phyloP scores from a whole-genome alignment of 2,888 invertebrate species.

The Synergus itoensis region DNA sequence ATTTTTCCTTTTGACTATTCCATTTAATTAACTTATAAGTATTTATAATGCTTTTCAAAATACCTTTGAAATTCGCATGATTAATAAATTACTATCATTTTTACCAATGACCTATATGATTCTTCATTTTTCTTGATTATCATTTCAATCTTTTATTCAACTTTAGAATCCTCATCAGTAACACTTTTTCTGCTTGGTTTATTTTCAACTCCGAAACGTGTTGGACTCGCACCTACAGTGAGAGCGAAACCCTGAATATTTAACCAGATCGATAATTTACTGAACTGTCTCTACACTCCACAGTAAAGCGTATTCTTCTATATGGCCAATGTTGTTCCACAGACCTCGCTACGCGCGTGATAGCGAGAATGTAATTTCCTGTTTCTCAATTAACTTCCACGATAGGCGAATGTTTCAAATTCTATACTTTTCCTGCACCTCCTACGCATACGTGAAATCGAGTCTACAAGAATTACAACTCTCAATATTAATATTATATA shows the following conservation, averaged over 20 bases:
- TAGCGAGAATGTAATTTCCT: conserved; percentile 68
- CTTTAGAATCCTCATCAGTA: neutral
- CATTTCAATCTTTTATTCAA: neutral
- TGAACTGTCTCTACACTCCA: conserved; percentile 49
- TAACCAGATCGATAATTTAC: conserved; percentile 59
- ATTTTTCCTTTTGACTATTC: no score
- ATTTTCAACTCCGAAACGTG: conserved; percentile 16
- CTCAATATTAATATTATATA: neutral
- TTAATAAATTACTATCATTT: no score
- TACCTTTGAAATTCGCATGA: no score
- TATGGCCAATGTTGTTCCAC: conserved; percentile 51
- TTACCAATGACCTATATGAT: no score
- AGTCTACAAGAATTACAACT: neutral
- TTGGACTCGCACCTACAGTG: conserved; percentile 29
- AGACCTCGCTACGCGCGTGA: conserved; percentile 52
- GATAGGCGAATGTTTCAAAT: conserved; percentile 49
- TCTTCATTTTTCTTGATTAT: neutral
- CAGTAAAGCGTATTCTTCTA: conserved; percentile 6
- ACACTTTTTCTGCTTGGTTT: conserved; percentile 9
- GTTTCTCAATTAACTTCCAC: conserved; percentile 66
- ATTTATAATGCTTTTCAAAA: no score
- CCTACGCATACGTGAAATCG: no score
- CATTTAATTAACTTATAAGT: no score
- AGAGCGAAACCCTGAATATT: conserved; percentile 49
- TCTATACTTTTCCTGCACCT: neutral